These are phyloP conservation scores for Eudemis profundana DNA, from an alignment of 2,888 invertebrate genomes.

Conservation along the genomic window DNA sequence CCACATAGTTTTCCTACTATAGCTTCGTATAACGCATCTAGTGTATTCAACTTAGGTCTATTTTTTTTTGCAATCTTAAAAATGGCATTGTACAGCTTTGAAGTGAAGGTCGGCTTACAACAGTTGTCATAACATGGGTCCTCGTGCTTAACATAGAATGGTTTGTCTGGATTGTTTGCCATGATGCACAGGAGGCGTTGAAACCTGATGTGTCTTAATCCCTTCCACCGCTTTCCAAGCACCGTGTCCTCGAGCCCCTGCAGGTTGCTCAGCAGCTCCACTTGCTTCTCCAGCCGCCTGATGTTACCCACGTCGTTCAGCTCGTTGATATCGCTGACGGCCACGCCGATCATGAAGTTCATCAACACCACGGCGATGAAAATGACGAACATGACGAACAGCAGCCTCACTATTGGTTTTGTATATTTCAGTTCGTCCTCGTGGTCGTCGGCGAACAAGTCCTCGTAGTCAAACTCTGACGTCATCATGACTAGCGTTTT, in stretches of 20 bases:
- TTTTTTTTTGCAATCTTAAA: background rate
- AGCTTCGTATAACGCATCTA: background rate
- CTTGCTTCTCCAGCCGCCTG: slow-evolving; percentile 65
- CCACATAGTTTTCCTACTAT: background rate
- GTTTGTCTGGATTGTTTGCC: background rate
- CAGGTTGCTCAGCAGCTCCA: slow-evolving; percentile 58
- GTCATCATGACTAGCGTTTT: slow-evolving; percentile 30
- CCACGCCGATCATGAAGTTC: slow-evolving; percentile 70
- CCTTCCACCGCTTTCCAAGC: background rate
- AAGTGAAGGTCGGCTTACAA: background rate
- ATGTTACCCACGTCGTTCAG: slow-evolving; percentile 66
- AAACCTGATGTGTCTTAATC: background rate
- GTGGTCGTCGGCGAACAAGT: slow-evolving; percentile 4
- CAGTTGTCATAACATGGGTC: background rate
- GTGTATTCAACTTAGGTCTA: background rate
- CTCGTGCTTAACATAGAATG: background rate
- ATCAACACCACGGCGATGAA: slow-evolving; percentile 67
- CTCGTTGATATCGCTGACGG: slow-evolving; percentile 67
- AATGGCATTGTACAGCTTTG: background rate
- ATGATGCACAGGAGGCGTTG: background rate
- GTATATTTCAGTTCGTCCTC: background rate
- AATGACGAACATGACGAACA: slow-evolving; percentile 64
- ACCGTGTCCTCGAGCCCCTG: slow-evolving; percentile 45
- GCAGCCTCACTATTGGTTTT: background rate
- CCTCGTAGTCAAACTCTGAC: slow-evolving; percentile 22